phyloP scores from a whole-genome alignment of 2,888 invertebrate genomes.

The Heteropelma amictum region DNA sequence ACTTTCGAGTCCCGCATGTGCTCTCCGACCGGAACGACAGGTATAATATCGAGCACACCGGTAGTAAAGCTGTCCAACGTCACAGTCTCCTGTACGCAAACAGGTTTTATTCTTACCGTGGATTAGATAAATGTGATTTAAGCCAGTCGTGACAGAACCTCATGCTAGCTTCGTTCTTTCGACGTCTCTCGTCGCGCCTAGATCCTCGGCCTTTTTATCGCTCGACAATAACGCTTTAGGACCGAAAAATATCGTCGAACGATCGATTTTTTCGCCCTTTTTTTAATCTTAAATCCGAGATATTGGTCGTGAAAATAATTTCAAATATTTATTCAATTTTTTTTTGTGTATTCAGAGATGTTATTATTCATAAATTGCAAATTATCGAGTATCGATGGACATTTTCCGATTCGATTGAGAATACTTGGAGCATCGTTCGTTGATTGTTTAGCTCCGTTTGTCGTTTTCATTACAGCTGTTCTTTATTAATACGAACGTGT shows the following conservation, averaged over 20 bases:
- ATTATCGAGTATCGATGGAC: no score
- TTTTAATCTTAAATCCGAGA: no score
- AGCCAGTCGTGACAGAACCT: slow-evolving; percentile 5
- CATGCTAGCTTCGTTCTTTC: neutral
- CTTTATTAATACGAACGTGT: slow-evolving; percentile 8
- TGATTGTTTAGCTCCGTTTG: no score
- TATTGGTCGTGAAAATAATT: no score
- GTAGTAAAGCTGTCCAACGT: slow-evolving; percentile 24
- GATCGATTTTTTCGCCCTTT: neutral
- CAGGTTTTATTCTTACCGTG: slow-evolving; percentile 30
- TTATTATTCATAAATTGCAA: no score
- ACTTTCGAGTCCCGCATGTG: slow-evolving; percentile 11
- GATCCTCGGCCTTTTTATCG: neutral
- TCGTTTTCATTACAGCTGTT: neutral
- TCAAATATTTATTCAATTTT: no score
- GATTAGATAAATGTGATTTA: slow-evolving; percentile 42
- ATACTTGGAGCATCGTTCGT: no score
- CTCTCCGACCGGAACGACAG: neutral
- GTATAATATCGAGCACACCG: slow-evolving; percentile 2
- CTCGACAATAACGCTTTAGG: no score
- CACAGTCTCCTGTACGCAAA: slow-evolving; percentile 27
- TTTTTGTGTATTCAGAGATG: no score
- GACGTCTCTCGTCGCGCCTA: neutral
- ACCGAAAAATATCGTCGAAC: neutral
- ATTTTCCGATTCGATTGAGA: no score